phyloP scores from a whole-genome alignment of 2,888 invertebrate genomes.

The Magallana nippona region DNA sequence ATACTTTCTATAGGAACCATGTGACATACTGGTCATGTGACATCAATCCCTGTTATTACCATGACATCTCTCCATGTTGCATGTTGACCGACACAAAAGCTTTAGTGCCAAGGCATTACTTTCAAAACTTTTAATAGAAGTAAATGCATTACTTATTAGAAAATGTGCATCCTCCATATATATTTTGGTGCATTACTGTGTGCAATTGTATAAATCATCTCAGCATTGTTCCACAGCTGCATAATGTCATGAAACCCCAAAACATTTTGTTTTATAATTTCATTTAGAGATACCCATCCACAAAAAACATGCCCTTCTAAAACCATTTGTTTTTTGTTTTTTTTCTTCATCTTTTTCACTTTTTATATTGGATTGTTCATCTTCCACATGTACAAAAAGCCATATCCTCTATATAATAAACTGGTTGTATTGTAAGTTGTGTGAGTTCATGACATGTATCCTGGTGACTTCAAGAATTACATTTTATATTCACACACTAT shows the following conservation, averaged over 20 bases:
- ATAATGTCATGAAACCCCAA: not conserved
- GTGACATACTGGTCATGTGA: conserved; percentile 8
- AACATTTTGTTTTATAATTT: not conserved
- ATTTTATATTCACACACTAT: conserved; percentile 26
- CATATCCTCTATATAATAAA: not conserved
- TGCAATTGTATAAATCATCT: conserved; percentile 39
- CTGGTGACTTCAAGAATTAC: conserved; percentile 28
- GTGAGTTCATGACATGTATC: conserved; percentile 10
- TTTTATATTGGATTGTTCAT: conserved; percentile 16
- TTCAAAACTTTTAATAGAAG: not conserved
- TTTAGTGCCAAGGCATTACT: conserved; percentile 33
- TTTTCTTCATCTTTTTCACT: not conserved
- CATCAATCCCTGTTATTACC: not conserved
- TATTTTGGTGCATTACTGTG: conserved; percentile 34
- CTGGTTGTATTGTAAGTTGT: conserved; percentile 6
- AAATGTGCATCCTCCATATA: not conserved
- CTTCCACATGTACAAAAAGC: conserved; percentile 10
- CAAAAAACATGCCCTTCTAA: not conserved
- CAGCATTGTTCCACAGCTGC: conserved; percentile 10
- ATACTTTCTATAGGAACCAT: not conserved
- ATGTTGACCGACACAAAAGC: conserved; percentile 9
- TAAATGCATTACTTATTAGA: not conserved
- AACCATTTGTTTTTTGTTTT: not conserved
- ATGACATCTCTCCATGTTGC: not conserved
- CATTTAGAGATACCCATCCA: not conserved